These are phyloP conservation scores for Pristionchus japonicus DNA, from an alignment of 2,888 invertebrate species.

Conservation along the genomic window DNA sequence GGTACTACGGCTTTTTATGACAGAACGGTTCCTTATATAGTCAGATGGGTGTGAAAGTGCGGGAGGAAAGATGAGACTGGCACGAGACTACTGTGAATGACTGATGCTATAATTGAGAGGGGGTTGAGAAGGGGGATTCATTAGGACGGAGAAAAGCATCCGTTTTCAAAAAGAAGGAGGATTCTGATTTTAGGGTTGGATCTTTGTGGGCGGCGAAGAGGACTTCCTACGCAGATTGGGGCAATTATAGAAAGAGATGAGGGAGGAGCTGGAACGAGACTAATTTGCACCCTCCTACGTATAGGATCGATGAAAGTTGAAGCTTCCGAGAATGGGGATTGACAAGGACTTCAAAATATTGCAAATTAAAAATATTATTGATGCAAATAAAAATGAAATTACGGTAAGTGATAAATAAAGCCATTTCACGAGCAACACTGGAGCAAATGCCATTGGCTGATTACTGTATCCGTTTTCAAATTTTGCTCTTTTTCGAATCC, in stretches of 20 bases:
- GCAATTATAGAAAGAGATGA: neutral
- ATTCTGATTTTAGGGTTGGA: neutral
- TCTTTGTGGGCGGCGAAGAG: neutral
- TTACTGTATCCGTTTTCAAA: neutral
- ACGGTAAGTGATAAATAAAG: neutral
- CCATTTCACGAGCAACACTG: neutral
- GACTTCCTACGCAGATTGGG: neutral
- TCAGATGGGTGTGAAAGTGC: neutral
- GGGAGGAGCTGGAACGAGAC: neutral
- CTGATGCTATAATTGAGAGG: conserved; percentile 14
- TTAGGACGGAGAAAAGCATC: neutral
- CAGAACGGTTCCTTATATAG: neutral
- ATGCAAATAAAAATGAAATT: neutral
- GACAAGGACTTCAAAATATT: too few species aligned
- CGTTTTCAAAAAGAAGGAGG: neutral
- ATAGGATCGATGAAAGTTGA: neutral
- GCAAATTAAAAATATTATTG: neutral
- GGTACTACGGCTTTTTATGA: neutral
- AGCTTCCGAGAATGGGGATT: neutral
- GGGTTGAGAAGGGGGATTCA: neutral
- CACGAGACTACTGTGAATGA: neutral
- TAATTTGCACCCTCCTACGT: neutral
- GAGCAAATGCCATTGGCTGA: neutral
- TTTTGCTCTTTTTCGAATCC: neutral
- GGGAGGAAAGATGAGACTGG: neutral